A percentile compares a stretch with the other conserved stretches of the same genome.
phyloP scores from a whole-genome alignment of 2,797 vertebrate genomes.

The Simalia tracyae region DNA sequence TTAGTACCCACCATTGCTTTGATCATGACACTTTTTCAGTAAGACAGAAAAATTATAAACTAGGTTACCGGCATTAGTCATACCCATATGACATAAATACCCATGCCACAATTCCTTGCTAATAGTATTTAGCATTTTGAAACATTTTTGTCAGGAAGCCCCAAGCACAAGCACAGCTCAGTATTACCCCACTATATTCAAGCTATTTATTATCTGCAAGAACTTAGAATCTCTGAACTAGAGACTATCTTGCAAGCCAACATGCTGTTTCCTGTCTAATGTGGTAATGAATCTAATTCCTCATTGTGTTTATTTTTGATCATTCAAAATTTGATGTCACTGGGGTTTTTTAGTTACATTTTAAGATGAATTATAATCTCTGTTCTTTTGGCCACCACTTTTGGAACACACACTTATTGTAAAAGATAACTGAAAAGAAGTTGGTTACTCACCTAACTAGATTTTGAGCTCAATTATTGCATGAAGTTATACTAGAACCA shows the following conservation, averaged over 20 bases:
- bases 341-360: background rate
- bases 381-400: background rate
- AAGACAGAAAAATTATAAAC: background rate
- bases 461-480: background rate
- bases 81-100: background rate
- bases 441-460: background rate
- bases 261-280: background rate
- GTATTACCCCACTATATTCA: background rate
- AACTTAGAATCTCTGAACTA: background rate
- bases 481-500: background rate
- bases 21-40: background rate
- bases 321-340: background rate
- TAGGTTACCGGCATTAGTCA: background rate
- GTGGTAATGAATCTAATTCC: background rate
- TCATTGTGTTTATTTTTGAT: background rate
- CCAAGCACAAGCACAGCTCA: background rate
- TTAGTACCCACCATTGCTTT: background rate
- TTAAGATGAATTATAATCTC: background rate
- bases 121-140: background rate
- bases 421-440: background rate
- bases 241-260: background rate
- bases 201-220: background rate
- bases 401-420: background rate
- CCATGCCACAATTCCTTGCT: background rate
- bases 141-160: background rate